Evolutionary conservation across 2,797 vertebrate genomes (phyloP).

Genomic region (Vireo griseus): DNA sequence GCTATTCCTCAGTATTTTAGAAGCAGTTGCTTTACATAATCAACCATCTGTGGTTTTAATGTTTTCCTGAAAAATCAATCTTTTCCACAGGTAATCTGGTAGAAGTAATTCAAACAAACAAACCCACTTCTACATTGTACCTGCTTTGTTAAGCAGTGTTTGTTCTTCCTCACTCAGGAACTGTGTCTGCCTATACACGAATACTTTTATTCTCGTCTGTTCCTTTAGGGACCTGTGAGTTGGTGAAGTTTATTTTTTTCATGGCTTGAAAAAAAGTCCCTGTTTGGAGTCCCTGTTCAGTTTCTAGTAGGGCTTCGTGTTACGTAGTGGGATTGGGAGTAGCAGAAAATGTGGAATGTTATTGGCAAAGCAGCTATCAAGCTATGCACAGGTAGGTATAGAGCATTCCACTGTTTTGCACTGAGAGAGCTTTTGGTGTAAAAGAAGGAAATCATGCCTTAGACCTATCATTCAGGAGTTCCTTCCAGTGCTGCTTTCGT

Average conservation of each 20-base stretch:
- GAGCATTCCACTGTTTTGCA: not conserved
- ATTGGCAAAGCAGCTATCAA: not conserved
- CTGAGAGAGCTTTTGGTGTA: not conserved
- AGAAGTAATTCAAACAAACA: not conserved
- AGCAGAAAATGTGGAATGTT: not conserved
- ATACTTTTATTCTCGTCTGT: not conserved
- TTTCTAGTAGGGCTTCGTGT: not conserved
- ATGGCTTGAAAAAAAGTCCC: too few species aligned
- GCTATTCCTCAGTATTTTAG: not conserved
- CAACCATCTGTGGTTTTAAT: not conserved
- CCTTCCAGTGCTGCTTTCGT: not conserved
- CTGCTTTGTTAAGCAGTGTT: not conserved
- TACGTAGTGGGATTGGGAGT: rapidly evolving
- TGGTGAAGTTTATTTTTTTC: not conserved
- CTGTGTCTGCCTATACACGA: not conserved
- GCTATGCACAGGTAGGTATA: not conserved
- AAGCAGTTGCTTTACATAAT: not conserved
- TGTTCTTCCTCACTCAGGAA: not conserved
- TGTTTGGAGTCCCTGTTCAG: not conserved
- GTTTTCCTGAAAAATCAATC: not conserved
- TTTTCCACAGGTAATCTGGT: not conserved
- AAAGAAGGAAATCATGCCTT: not conserved
- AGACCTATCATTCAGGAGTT: not conserved
- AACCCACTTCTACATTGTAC: not conserved
- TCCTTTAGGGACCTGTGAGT: not conserved